Conservation (phyloP, 2,113 vertebrate species). For the Balaenoptera acutorostrata region DNA sequence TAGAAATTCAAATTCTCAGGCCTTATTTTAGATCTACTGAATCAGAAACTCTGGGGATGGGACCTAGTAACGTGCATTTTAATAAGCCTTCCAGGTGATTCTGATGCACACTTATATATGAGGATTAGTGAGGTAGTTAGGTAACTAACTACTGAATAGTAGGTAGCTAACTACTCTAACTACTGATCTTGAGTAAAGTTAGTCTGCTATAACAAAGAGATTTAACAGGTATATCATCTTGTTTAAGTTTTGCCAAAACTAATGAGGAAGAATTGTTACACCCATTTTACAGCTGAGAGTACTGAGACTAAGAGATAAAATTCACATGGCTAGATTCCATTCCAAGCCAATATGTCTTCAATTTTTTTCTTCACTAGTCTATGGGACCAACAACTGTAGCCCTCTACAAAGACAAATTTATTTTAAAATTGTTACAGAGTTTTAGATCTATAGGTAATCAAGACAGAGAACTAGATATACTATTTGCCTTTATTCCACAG, state of each 20-base stretch:
- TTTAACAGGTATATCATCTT: background rate
- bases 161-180: background rate
- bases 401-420: background rate
- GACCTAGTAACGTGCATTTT: background rate
- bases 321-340: background rate
- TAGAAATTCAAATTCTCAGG: background rate
- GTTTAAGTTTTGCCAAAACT: background rate
- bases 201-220: background rate
- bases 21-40: background rate
- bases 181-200: background rate
- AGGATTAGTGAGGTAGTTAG: background rate
- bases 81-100: background rate
- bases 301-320: background rate
- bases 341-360: background rate
- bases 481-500: background rate
- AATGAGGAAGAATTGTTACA: background rate
- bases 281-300: background rate
- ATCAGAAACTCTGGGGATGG: background rate
- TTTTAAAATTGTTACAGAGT: background rate
- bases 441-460: constrained; percentile 3
- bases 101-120: background rate
- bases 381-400: background rate
- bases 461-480: background rate
- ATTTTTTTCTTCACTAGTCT: background rate
- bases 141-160: background rate